Conservation (phyloP, 2,888 invertebrate genomes). For the Plutella xylostella region DNA sequence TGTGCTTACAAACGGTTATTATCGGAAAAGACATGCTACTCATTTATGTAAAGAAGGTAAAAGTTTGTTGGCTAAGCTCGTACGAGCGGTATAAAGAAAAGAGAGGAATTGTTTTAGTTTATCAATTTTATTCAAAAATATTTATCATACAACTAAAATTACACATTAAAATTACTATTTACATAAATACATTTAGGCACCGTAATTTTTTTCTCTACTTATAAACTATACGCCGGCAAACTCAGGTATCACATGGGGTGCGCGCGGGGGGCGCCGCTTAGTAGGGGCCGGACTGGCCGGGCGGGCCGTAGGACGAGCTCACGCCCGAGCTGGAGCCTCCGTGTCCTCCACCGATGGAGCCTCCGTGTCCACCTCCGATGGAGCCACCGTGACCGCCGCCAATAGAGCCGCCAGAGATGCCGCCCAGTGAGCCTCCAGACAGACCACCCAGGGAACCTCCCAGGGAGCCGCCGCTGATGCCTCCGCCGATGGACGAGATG, state of each 20-base stretch:
- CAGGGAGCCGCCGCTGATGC: constrained; percentile 26
- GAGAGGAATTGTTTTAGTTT: constrained; percentile 23
- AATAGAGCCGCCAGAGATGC: constrained; percentile 24
- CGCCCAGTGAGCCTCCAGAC: constrained; percentile 28
- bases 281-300: constrained; percentile 77
- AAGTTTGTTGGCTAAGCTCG: neutral
- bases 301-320: constrained; percentile 74
- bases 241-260: constrained; percentile 64
- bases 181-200: constrained; percentile 72
- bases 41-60: neutral
- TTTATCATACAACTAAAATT: constrained; percentile 65
- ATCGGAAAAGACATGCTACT: no score
- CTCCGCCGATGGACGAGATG: constrained; percentile 22
- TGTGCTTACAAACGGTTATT: no score
- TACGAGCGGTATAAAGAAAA: neutral
- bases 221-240: constrained; percentile 61
- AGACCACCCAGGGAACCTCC: constrained; percentile 21
- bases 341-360: constrained; percentile 22
- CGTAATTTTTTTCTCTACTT: constrained; percentile 69
- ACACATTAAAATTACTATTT: constrained; percentile 69
- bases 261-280: constrained; percentile 39
- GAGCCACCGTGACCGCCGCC: constrained; percentile 29
- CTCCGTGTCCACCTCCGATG: constrained; percentile 18
- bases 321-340: constrained; percentile 47
- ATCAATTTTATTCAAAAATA: constrained; percentile 61